Conservation (phyloP, 2,113 vertebrate genomes). For the Arenaria interpres region DNA sequence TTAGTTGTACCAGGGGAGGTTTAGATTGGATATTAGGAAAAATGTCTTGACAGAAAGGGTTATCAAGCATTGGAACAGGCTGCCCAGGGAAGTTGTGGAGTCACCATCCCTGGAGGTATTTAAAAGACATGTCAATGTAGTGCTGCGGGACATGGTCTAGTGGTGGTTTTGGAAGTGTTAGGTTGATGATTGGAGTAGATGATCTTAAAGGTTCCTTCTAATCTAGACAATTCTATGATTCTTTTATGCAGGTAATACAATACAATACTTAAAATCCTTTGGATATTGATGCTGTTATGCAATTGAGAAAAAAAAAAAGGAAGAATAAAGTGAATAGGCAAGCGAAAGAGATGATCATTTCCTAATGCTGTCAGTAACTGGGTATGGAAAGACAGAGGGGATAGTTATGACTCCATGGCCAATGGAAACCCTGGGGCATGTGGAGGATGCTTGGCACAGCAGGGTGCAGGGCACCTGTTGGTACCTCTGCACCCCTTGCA, state of each 20-base stretch:
- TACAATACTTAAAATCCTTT: neutral
- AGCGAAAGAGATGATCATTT: neutral
- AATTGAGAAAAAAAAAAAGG: neutral
- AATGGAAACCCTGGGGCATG: fast-evolving
- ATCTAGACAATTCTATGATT: neutral
- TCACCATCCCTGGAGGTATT: neutral
- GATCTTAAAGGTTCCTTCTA: neutral
- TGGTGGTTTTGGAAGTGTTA: neutral
- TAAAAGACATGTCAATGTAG: neutral
- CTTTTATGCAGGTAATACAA: neutral
- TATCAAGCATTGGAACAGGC: neutral
- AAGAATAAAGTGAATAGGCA: neutral
- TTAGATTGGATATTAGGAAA: neutral
- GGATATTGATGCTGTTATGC: neutral
- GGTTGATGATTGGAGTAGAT: too few species aligned
- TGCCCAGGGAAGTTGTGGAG: neutral
- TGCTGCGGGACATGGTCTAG: neutral
- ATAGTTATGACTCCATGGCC: neutral
- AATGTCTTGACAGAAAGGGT: neutral
- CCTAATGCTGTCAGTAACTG: neutral
- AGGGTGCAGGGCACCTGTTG: neutral
- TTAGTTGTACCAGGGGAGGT: neutral
- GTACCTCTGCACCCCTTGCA: neutral
- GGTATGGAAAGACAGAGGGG: fast-evolving
- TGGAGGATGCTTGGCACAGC: neutral